A percentile compares a stretch with the other conserved stretches of the same genome.
These are phyloP conservation scores for Nothoprocta pentlandii DNA, from an alignment of 2,113 vertebrate species.

Conservation along the genomic window DNA sequence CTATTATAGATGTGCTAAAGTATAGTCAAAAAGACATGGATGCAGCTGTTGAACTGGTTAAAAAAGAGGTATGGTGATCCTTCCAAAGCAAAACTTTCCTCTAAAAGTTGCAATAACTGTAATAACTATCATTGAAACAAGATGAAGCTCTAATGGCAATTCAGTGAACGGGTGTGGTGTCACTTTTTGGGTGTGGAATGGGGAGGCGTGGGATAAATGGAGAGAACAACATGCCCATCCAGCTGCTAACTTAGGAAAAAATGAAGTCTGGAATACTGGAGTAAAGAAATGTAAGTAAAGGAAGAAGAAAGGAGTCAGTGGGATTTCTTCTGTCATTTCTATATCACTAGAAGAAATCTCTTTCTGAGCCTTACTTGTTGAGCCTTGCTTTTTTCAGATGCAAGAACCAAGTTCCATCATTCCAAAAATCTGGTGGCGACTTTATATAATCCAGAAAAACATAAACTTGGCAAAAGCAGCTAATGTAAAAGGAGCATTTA, in stretches of 20 bases:
- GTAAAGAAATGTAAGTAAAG: background rate
- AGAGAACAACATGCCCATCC: background rate
- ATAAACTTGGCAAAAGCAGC: background rate
- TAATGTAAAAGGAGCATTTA: background rate
- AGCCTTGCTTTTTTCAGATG: background rate
- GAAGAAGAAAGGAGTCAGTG: background rate
- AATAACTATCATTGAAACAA: background rate
- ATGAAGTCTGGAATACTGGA: background rate
- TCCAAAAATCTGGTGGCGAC: background rate
- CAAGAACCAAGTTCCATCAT: background rate
- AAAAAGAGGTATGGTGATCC: constrained; percentile 66
- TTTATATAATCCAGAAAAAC: background rate
- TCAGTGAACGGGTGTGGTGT: background rate
- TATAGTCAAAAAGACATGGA: constrained; percentile 95
- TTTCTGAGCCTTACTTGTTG: background rate
- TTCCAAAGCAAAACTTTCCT: background rate
- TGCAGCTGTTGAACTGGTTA: constrained; percentile 79
- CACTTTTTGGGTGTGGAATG: background rate
- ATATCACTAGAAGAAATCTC: background rate
- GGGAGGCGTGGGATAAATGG: background rate
- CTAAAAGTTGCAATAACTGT: no score
- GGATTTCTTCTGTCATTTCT: background rate
- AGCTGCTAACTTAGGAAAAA: background rate
- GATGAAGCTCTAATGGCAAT: background rate
- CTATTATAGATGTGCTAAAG: constrained; percentile 89